These are phyloP conservation scores for Gymnosoma rotundatum DNA, from an alignment of 2,888 invertebrate genomes.

Conservation along the genomic window DNA sequence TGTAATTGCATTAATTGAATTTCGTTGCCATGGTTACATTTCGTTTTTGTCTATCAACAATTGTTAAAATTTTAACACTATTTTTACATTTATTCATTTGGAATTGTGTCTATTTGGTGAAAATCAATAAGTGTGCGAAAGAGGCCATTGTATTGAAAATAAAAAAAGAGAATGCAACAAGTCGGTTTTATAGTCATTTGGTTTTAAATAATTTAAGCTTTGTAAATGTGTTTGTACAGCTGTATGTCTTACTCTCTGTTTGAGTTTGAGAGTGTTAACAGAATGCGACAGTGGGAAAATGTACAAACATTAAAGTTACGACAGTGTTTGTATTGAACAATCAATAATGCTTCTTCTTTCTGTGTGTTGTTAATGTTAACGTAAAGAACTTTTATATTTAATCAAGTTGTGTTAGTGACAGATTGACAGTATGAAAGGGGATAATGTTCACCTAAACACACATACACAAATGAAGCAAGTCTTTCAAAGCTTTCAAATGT, in stretches of 20 bases:
- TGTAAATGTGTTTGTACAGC: background rate
- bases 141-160: conserved; percentile 39
- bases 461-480: conserved; percentile 22
- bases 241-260: background rate
- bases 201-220: background rate
- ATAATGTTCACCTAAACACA: background rate
- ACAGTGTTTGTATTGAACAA: too few species aligned
- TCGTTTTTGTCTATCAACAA: conserved; percentile 19
- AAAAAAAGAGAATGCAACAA: conserved; percentile 50
- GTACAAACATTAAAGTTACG: too few species aligned
- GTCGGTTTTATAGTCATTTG: conserved; percentile 21
- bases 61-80: background rate
- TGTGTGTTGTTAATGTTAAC: background rate
- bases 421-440: conserved; percentile 46
- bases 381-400: background rate
- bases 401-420: background rate
- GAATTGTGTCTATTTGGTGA: background rate
- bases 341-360: background rate
- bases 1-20: conserved; percentile 36
- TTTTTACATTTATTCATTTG: conserved; percentile 16
- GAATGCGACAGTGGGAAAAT: conserved; percentile 21
- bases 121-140: background rate
- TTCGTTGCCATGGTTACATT: conserved; percentile 43
- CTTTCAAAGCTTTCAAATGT: too few species aligned
- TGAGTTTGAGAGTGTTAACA: conserved; percentile 21